phyloP scores from a whole-genome alignment of 2,888 invertebrate species.

The Holacanthella duospinosa region DNA sequence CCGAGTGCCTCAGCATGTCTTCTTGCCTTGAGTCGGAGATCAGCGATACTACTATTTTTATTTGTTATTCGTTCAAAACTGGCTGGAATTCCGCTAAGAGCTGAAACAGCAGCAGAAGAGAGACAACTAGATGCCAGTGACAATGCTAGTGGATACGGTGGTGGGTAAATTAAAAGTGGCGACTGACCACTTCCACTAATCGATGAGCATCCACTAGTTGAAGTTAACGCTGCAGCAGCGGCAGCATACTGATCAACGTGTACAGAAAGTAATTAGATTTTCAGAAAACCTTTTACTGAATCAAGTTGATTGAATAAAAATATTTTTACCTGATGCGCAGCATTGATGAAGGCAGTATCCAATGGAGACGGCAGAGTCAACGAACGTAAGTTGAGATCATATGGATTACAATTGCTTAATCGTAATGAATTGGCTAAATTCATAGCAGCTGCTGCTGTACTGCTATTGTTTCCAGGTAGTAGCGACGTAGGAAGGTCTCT shows the following conservation, averaged over 20 bases:
- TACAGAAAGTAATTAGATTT: neutral
- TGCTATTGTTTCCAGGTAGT: slow-evolving; percentile 4
- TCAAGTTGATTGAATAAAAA: too few relatives aligned
- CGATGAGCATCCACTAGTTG: slow-evolving; percentile 32
- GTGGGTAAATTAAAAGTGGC: slow-evolving; percentile 37
- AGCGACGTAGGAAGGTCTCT: neutral
- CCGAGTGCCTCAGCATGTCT: slow-evolving; percentile 82
- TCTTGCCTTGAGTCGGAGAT: slow-evolving; percentile 82
- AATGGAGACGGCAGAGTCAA: slow-evolving; percentile 54
- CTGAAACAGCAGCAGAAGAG: slow-evolving; percentile 50
- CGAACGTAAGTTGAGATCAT: slow-evolving; percentile 33
- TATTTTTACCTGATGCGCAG: slow-evolving; percentile 60
- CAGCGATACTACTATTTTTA: slow-evolving; percentile 86
- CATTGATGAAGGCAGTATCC: slow-evolving; percentile 69
- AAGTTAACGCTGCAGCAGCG: slow-evolving; percentile 45
- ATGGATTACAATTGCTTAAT: slow-evolving; percentile 21
- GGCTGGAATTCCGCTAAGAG: slow-evolving; percentile 44
- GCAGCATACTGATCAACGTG: slow-evolving; percentile 47
- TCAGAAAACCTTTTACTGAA: neutral
- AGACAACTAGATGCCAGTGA: slow-evolving; percentile 40
- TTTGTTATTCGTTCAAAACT: slow-evolving; percentile 43
- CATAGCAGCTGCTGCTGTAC: slow-evolving; percentile 46
- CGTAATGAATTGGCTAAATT: slow-evolving; percentile 32
- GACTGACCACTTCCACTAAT: slow-evolving; percentile 37
- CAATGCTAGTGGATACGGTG: slow-evolving; percentile 38